Percentiles rank a stretch among this genome's conserved stretches.
These are phyloP conservation scores for Mesoclemmys tuberculata DNA, from an alignment of 2,113 vertebrate species.

Conservation along the genomic window DNA sequence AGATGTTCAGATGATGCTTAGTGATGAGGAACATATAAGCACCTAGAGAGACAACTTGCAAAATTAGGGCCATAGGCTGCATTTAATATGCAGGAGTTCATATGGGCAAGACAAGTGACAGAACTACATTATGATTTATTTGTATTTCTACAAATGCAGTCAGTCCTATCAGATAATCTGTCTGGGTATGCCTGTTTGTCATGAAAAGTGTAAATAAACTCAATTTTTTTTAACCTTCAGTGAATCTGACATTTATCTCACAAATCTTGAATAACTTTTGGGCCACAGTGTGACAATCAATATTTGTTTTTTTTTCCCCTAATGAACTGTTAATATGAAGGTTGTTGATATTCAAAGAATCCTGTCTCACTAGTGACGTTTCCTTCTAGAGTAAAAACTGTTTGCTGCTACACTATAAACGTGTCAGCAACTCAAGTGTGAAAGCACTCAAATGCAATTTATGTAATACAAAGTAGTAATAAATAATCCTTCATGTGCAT, in stretches of 20 bases:
- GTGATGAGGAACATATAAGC: not conserved
- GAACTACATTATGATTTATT: not conserved
- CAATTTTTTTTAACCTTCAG: not conserved
- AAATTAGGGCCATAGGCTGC: not conserved
- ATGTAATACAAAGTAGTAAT: not conserved
- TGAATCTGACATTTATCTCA: not conserved
- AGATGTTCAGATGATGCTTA: not conserved
- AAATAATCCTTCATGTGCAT: fast-evolving
- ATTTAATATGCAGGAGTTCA: not conserved
- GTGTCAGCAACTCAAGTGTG: not conserved
- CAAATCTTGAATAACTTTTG: not conserved
- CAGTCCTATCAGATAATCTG: not conserved
- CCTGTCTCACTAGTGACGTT: not conserved
- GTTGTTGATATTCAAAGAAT: too few species aligned
- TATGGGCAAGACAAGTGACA: not conserved
- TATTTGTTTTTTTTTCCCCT: not conserved
- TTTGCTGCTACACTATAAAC: not conserved
- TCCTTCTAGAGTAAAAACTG: not conserved
- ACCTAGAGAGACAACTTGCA: not conserved
- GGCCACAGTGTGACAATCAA: not conserved
- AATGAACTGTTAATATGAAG: not conserved
- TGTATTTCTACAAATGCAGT: not conserved
- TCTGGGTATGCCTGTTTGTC: not conserved
- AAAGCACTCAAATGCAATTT: not conserved
- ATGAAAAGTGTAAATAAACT: not conserved